Percentiles rank a stretch among this genome's conserved stretches.
phyloP scores from a whole-genome alignment of 2,888 invertebrate genomes.

The Pasiphila rectangulata region DNA sequence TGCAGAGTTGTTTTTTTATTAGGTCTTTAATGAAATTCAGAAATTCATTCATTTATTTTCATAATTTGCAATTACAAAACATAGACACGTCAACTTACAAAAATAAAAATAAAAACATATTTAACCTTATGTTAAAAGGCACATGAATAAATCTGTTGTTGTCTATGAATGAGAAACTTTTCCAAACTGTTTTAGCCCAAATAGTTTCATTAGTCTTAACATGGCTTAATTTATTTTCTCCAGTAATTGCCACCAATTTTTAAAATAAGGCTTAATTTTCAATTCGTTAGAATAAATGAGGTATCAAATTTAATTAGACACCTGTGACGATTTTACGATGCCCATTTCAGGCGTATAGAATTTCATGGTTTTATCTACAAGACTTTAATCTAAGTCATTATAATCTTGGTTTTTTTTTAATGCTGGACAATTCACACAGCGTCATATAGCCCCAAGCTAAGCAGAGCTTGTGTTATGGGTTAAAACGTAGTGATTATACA shows the following conservation, averaged over 20 bases:
- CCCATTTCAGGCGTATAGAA: constrained; percentile 25
- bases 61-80: too few relatives aligned
- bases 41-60: too few relatives aligned
- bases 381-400: constrained; percentile 11
- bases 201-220: constrained; percentile 2
- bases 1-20: too few relatives aligned
- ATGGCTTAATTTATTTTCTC: constrained; percentile 3
- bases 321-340: constrained; percentile 35
- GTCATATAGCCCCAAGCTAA: too few relatives aligned
- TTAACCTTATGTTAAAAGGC: too few relatives aligned
- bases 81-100: too few relatives aligned
- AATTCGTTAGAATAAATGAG: constrained; percentile 24
- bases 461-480: too few relatives aligned
- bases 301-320: constrained; percentile 34
- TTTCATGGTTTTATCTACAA: constrained; percentile 25
- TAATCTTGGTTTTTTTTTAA: too few relatives aligned
- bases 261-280: constrained; percentile 19
- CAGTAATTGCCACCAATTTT: constrained; percentile 14
- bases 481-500: too few relatives aligned
- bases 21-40: too few relatives aligned
- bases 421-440: too few relatives aligned
- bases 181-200: constrained; percentile 2
- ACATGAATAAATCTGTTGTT: not conserved
- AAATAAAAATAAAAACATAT: too few relatives aligned
- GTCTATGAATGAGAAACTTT: not conserved